Evolutionary conservation across 2,888 invertebrate species (phyloP).

Genomic region (Lepidochitona cinerea): DNA sequence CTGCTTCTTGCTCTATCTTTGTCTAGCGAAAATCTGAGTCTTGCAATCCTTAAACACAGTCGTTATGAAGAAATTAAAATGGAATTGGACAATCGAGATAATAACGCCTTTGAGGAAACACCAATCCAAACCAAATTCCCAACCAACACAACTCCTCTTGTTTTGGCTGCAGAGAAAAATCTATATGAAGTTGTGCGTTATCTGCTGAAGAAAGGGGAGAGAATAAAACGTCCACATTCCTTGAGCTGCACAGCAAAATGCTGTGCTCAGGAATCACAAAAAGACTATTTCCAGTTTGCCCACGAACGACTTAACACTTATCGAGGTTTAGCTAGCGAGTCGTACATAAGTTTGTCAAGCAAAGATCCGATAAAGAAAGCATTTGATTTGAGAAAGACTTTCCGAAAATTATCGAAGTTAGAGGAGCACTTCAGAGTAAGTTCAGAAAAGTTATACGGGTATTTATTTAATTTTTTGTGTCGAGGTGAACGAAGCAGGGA

Average conservation of each 20-base stretch:
- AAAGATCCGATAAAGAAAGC: constrained; percentile 36
- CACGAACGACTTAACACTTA: constrained; percentile 32
- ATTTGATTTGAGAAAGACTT: constrained; percentile 33
- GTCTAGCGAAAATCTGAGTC: neutral
- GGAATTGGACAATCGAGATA: neutral
- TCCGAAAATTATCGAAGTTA: constrained; percentile 28
- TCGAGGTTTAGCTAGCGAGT: constrained; percentile 35
- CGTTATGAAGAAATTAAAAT: neutral
- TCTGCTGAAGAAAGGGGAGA: neutral
- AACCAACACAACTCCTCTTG: neutral
- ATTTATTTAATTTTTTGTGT: too few relatives aligned
- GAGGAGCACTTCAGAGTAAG: constrained; percentile 43
- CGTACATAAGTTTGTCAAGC: constrained; percentile 35
- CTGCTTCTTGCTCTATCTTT: neutral
- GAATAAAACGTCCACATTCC: neutral
- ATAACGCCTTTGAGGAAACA: neutral
- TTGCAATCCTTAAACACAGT: neutral
- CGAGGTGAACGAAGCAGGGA: too few relatives aligned
- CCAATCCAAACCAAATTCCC: neutral
- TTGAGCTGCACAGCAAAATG: neutral
- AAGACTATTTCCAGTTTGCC: constrained; percentile 4
- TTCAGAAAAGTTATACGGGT: too few relatives aligned
- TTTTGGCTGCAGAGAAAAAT: neutral
- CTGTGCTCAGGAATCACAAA: neutral
- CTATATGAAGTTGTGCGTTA: neutral